These are phyloP conservation scores for Lithosia quadra DNA, from an alignment of 2,888 invertebrate species.

Conservation along the genomic window DNA sequence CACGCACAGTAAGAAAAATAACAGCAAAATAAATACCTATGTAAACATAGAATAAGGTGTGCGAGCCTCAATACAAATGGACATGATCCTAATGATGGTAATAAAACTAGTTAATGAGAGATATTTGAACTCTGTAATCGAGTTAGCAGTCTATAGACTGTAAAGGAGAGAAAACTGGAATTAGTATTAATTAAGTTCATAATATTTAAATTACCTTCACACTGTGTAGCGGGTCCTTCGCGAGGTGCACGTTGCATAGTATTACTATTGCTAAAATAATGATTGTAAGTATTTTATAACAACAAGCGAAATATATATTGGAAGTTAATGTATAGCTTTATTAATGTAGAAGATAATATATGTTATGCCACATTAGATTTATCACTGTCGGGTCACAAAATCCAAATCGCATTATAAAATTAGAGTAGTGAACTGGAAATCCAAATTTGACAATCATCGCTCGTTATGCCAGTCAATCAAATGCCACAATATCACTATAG, in stretches of 20 bases:
- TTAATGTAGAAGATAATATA: not conserved
- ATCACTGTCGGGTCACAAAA: not conserved
- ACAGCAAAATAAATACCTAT: no score
- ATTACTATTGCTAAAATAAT: slow-evolving; percentile 29
- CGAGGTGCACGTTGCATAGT: slow-evolving; percentile 51
- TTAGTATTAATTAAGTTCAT: not conserved
- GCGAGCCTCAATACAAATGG: no score
- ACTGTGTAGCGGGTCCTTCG: slow-evolving; percentile 39
- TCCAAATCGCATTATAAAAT: slow-evolving; percentile 1
- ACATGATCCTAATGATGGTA: no score
- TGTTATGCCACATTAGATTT: not conserved
- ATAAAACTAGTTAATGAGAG: no score
- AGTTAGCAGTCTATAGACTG: no score
- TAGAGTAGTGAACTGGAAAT: slow-evolving; percentile 23
- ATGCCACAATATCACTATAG: slow-evolving; percentile 38
- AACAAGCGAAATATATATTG: no score
- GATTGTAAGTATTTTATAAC: not conserved
- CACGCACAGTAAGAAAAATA: no score
- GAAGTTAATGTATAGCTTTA: not conserved
- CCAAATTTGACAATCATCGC: slow-evolving; percentile 38
- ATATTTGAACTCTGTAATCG: no score
- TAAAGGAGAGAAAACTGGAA: no score
- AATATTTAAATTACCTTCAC: slow-evolving; percentile 49
- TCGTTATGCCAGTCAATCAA: slow-evolving; percentile 51
- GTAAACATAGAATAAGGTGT: no score